These are phyloP conservation scores for Sminthurides bifidus DNA, from an alignment of 1,140 invertebrate species.

Conservation along the genomic window DNA sequence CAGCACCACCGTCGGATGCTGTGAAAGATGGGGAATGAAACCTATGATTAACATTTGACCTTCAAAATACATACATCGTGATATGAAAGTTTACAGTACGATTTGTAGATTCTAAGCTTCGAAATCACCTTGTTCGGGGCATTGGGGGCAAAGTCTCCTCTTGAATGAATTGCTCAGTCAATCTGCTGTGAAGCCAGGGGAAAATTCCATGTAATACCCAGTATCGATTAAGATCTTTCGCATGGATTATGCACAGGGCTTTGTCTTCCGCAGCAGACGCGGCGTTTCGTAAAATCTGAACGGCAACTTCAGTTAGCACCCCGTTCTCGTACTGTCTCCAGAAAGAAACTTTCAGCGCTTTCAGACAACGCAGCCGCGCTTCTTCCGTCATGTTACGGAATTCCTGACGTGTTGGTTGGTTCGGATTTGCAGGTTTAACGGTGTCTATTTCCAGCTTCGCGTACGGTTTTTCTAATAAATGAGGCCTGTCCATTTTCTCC, in stretches of 20 bases:
- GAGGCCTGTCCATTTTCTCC: background rate
- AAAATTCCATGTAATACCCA: conserved; percentile 18
- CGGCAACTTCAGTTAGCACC: conserved; percentile 25
- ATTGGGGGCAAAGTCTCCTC: conserved; percentile 1
- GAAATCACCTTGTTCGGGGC: conserved; percentile 1
- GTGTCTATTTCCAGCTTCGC: background rate
- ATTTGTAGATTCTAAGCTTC: background rate
- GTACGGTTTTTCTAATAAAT: background rate
- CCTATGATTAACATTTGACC: background rate
- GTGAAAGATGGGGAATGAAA: background rate
- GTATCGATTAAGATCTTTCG: conserved; percentile 15
- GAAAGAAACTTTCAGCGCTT: conserved; percentile 29
- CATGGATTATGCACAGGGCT: conserved; percentile 16
- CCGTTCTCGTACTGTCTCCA: conserved; percentile 32
- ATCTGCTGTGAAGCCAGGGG: conserved; percentile 8
- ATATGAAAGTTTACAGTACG: background rate
- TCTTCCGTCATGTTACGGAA: conserved; percentile 25
- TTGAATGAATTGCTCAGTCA: background rate
- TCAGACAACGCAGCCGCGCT: conserved; percentile 22
- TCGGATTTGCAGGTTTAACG: background rate
- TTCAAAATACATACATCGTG: background rate
- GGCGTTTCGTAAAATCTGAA: conserved; percentile 17
- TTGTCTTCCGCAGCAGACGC: conserved; percentile 22
- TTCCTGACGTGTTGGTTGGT: conserved; percentile 18
- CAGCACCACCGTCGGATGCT: conserved; percentile 10